Evolutionary conservation across 1,140 invertebrate species (phyloP).

Genomic region (Megalopta genalis): DNA sequence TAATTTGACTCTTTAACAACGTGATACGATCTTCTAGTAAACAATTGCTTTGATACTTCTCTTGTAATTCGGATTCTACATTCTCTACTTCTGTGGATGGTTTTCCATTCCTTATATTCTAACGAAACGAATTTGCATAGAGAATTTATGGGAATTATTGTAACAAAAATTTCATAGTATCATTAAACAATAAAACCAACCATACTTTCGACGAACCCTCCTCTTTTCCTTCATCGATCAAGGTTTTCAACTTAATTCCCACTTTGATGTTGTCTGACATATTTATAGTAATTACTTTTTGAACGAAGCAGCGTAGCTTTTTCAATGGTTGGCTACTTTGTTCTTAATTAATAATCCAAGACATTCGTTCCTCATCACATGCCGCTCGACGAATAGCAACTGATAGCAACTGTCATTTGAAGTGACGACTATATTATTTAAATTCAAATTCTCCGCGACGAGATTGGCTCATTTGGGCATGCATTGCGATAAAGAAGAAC

Average conservation of each 20-base stretch:
- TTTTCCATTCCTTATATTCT: constrained; percentile 41
- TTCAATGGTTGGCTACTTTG: constrained; percentile 4
- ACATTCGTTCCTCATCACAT: neutral
- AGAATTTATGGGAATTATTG: neutral
- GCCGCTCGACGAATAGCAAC: constrained; percentile 11
- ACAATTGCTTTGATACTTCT: constrained; percentile 40
- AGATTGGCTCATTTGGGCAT: constrained; percentile 29
- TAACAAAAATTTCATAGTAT: neutral
- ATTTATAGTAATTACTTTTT: constrained; percentile 21
- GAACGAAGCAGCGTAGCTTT: constrained; percentile 7
- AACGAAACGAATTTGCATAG: constrained; percentile 8
- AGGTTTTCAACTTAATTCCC: constrained; percentile 86
- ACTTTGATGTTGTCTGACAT: constrained; percentile 85
- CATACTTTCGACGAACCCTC: constrained; percentile 82
- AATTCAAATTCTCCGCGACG: constrained; percentile 35
- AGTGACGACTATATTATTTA: constrained; percentile 27
- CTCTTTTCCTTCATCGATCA: constrained; percentile 83
- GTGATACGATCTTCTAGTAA: constrained; percentile 36
- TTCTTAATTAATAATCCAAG: neutral
- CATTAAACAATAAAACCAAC: constrained; percentile 74
- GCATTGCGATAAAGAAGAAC: constrained; percentile 17
- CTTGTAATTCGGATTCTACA: constrained; percentile 42
- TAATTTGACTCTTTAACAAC: constrained; percentile 47
- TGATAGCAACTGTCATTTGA: constrained; percentile 36
- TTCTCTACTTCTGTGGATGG: constrained; percentile 24